Conservation (phyloP, 2,113 vertebrate species). For the Opisthocomus hoazin region DNA sequence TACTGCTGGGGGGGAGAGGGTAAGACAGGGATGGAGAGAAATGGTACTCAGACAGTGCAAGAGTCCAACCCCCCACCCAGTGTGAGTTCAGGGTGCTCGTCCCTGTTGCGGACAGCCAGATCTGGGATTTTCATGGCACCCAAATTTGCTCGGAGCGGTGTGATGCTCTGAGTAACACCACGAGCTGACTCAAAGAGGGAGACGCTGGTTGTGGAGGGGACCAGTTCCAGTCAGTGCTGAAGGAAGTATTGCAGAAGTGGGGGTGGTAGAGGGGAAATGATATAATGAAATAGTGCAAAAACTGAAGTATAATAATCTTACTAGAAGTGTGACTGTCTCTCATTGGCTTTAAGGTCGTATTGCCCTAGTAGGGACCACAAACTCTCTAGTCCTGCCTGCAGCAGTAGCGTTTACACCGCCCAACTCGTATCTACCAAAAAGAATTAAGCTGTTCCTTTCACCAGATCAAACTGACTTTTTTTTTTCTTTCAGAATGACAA, state of each 20-base stretch:
- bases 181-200: not conserved
- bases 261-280: not conserved
- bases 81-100: not conserved
- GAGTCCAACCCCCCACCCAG: fast-evolving
- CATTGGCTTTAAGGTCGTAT: not conserved
- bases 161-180: not conserved
- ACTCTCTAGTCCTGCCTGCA: not conserved
- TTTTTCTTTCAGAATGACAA: not conserved
- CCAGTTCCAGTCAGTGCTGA: not conserved
- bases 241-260: not conserved
- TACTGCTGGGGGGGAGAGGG: too few relatives aligned
- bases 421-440: fast-evolving
- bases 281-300: fast-evolving
- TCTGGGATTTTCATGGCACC: not conserved
- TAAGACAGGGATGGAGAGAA: not conserved
- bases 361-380: too few relatives aligned
- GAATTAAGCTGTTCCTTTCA: not conserved
- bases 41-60: not conserved
- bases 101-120: fast-evolving
- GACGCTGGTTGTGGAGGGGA: fast-evolving
- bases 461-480: not conserved
- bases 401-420: not conserved
- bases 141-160: fast-evolving
- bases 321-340: too few relatives aligned
- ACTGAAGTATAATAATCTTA: fast-evolving